phyloP scores from a whole-genome alignment of 2,888 invertebrate genomes.

The Teleiodes luculella region DNA sequence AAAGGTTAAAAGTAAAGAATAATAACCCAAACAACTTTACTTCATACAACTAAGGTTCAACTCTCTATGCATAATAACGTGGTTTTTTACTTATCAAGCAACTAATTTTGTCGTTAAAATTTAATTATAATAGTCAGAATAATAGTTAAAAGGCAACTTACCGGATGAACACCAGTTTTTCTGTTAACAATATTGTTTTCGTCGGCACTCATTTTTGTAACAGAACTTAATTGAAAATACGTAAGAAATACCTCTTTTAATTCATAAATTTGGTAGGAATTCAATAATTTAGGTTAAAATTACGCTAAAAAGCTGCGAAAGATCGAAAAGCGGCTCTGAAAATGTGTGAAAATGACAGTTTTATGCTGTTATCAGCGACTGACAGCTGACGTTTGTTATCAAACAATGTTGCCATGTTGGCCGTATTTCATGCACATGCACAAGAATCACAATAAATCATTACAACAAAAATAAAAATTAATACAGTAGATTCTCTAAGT shows the following conservation, averaged over 20 bases:
- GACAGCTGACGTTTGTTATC: conserved; percentile 4
- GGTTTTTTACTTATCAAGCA: no score
- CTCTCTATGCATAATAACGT: no score
- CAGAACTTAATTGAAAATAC: neutral
- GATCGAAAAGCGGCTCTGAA: neutral
- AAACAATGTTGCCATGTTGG: neutral
- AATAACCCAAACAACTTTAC: no score
- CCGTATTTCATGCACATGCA: neutral
- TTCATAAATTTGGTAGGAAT: neutral
- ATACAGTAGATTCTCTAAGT: no score
- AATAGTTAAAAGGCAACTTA: no score
- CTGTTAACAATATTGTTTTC: neutral
- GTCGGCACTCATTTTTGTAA: neutral
- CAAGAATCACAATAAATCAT: no score
- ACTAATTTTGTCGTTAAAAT: no score
- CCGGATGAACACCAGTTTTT: neutral
- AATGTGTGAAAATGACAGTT: neutral
- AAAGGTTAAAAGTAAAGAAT: no score
- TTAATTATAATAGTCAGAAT: no score
- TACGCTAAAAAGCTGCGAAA: neutral
- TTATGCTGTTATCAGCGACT: neutral
- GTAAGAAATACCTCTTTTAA: neutral
- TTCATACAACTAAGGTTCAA: no score
- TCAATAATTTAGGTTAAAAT: neutral
- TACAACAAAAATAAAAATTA: no score